These are phyloP conservation scores for Lordiphosa andalusiaca DNA, from an alignment of 2,888 invertebrate genomes.

Conservation along the genomic window DNA sequence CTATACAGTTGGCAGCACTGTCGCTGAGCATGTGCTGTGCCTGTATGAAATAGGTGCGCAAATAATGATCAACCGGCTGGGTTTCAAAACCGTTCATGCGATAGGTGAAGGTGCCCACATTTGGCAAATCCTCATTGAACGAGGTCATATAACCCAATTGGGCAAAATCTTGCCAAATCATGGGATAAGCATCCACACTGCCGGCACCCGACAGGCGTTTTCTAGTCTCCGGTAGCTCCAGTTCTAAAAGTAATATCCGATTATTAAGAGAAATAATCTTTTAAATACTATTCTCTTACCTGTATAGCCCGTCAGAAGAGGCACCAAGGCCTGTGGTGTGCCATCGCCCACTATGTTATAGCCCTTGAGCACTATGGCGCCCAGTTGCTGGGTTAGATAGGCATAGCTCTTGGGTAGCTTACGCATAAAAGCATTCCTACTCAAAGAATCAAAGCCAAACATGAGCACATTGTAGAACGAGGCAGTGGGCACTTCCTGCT, in stretches of 20 bases:
- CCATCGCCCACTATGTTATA: constrained; percentile 94
- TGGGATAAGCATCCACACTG: constrained; percentile 89
- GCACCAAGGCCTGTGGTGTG: constrained; percentile 92
- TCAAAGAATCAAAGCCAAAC: constrained; percentile 94
- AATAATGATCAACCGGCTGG: constrained; percentile 94
- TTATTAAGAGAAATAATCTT: too few relatives aligned
- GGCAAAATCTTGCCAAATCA: constrained; percentile 91
- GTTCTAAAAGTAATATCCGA: constrained; percentile 80
- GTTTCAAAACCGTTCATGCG: constrained; percentile 91
- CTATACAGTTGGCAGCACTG: constrained; percentile 85
- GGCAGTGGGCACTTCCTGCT: constrained; percentile 46
- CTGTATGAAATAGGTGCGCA: constrained; percentile 89
- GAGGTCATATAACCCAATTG: constrained; percentile 87
- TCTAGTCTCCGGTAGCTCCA: constrained; percentile 93
- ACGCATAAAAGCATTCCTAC: constrained; percentile 89
- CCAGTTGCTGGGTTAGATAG: constrained; percentile 84
- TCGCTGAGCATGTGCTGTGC: constrained; percentile 82
- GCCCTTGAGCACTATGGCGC: constrained; percentile 86
- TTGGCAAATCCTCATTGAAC: constrained; percentile 92
- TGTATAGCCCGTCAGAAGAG: constrained; percentile 90
- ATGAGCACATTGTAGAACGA: constrained; percentile 86
- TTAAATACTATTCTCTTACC: too few relatives aligned
- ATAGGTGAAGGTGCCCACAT: constrained; percentile 93
- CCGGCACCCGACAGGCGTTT: constrained; percentile 84
- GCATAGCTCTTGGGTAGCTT: constrained; percentile 88